A percentile compares a stretch with the other conserved stretches of the same genome.
Conservation (phyloP, 1,140 invertebrate species). For the Rhopalosiphum maidis region DNA sequence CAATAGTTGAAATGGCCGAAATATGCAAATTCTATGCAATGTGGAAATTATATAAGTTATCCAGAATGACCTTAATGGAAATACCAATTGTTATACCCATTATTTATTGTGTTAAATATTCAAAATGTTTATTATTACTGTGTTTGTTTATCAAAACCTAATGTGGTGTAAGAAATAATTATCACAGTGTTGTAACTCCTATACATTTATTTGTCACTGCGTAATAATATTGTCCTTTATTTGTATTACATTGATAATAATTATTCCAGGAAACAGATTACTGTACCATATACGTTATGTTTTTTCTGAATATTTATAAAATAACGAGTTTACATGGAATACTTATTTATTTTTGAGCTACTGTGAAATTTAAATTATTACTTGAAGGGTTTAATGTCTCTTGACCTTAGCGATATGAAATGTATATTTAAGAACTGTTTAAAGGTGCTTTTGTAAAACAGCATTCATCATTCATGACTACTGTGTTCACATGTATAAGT, state of each 20-base stretch:
- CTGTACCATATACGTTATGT: not conserved
- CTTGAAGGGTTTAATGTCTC: not conserved
- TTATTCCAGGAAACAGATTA: not conserved
- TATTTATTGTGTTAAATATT: conserved; percentile 35
- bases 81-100: conserved; percentile 17
- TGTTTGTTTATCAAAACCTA: conserved; percentile 17
- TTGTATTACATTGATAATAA: not conserved
- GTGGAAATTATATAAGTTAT: conserved; percentile 33
- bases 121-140: conserved; percentile 35
- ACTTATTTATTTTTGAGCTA: not conserved
- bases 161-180: conserved; percentile 40
- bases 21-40: not conserved
- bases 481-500: not conserved
- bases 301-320: not conserved
- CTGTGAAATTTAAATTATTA: not conserved
- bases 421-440: conserved; percentile 22
- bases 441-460: not conserved
- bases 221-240: not conserved
- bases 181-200: not conserved
- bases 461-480: conserved; percentile 13
- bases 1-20: not conserved
- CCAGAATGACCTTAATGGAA: conserved; percentile 15
- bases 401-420: not conserved
- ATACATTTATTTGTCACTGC: not conserved
- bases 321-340: not conserved